Evolutionary conservation across 1,140 invertebrate genomes (phyloP), one percentile per base, ranked within the genome.

Genomic region (Neomicropteryx cornuta): DNA sequence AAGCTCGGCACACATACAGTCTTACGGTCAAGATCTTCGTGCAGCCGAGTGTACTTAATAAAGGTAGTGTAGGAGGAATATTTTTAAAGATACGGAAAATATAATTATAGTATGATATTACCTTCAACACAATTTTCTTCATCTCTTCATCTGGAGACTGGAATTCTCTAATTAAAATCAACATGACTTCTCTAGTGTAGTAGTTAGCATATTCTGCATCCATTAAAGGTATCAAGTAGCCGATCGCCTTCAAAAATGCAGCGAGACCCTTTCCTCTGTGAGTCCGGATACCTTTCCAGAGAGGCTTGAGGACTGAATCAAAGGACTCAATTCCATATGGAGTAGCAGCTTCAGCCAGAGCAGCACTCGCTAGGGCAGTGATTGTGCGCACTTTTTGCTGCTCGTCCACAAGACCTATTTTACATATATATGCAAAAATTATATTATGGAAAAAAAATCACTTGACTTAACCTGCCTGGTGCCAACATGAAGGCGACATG

Each of bases 101-200:
- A 32, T 32, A 5, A 32, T 32, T 5, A 33, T 38, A 14, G n/a
- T n/a, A 2, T 8, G 17, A 28, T 33, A 51, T 53, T 58, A 86
- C 87, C 72, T 99, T 99, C 24, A 99, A 72, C 1, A 99, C 97
- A 70, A 99, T 99, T 60, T 99, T 99, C 60, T 99, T 99, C 97
- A 99, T 99, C 76, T 99, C 97, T 68, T 99, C 97, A 68, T 99
- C 97, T 2, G 97, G 96, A 31, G 95, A 98, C 61, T 97, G 93
- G 61, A 99, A 99, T 69, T 99, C 97, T 65, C 97, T 77, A 54
- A 99, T 98, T 5, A 99, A 70, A 65, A 99, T 99, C 55, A 99
- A 73, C 97, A 99, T 99, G 52, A 99, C 96, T 83, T 99, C 96
- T 45, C 93, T 77, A 11, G 96, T 99, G 60, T 99, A 99, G 62